phyloP scores from a whole-genome alignment of 2,888 invertebrate species.

The Lottia scabra region DNA sequence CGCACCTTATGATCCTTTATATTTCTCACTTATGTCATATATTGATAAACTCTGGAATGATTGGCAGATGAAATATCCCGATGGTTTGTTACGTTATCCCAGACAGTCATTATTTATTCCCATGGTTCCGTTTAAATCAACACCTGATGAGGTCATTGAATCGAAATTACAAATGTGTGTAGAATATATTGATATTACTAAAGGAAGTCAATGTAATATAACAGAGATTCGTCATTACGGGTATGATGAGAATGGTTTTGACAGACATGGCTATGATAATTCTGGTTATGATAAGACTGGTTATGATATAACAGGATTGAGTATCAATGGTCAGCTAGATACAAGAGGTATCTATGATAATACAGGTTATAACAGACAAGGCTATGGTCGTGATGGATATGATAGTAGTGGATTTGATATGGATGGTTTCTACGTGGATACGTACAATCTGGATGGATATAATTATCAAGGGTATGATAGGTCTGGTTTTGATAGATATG shows the following conservation, averaged over 20 bases:
- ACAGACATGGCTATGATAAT: slow-evolving; percentile 55
- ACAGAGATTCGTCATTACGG: slow-evolving; percentile 41
- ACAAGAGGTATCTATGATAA: slow-evolving; percentile 48
- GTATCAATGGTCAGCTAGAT: slow-evolving; percentile 49
- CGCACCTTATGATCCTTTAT: slow-evolving; percentile 63
- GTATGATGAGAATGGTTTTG: slow-evolving; percentile 47
- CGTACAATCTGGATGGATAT: slow-evolving; percentile 64
- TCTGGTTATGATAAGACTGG: slow-evolving; percentile 57
- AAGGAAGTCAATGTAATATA: slow-evolving; percentile 50
- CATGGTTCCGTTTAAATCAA: slow-evolving; percentile 58
- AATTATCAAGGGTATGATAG: slow-evolving; percentile 59
- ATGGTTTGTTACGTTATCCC: slow-evolving; percentile 53
- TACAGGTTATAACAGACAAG: slow-evolving; percentile 55
- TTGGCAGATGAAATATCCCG: slow-evolving; percentile 57
- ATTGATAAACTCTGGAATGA: slow-evolving; percentile 64
- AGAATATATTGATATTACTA: slow-evolving; percentile 54
- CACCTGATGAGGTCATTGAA: slow-evolving; percentile 63
- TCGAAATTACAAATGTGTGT: slow-evolving; percentile 61
- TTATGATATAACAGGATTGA: slow-evolving; percentile 52
- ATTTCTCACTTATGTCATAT: slow-evolving; percentile 61
- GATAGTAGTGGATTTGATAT: slow-evolving; percentile 58
- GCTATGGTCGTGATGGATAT: slow-evolving; percentile 57
- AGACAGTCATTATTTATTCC: slow-evolving; percentile 50
- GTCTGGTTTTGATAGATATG: slow-evolving; percentile 62
- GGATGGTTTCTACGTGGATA: slow-evolving; percentile 56